Evolutionary conservation across 2,888 invertebrate genomes (phyloP).

Genomic region (Lasioglossum oenotherae): DNA sequence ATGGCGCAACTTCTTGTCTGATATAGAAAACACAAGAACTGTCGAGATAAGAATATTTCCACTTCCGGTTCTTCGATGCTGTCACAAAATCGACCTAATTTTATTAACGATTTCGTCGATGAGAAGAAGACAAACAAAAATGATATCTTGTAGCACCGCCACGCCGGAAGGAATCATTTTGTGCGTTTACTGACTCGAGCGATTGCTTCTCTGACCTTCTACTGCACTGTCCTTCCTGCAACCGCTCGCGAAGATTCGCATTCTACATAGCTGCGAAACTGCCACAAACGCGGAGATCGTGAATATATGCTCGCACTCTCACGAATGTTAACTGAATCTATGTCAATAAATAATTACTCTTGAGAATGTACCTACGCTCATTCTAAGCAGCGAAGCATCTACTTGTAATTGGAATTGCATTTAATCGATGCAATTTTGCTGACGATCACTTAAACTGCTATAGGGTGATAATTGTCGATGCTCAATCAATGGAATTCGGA

Average conservation of each 20-base stretch:
- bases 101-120: neutral
- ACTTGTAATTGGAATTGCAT: neutral
- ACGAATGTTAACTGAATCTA: neutral
- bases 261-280: neutral
- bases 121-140: neutral
- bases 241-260: constrained; percentile 1
- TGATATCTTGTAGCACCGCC: neutral
- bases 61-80: neutral
- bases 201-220: neutral
- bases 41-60: neutral
- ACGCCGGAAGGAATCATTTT: neutral
- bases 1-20: neutral
- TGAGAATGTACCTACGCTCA: neutral
- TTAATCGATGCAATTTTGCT: neutral
- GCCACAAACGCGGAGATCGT: neutral
- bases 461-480: neutral
- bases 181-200: neutral
- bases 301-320: neutral
- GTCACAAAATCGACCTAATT: neutral
- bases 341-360: neutral
- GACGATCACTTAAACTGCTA: neutral
- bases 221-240: neutral
- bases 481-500: neutral
- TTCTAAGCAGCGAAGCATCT: neutral
- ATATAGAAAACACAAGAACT: neutral